Conservation (phyloP, 2,113 vertebrate genomes). For the Ariopsis seemanni region DNA sequence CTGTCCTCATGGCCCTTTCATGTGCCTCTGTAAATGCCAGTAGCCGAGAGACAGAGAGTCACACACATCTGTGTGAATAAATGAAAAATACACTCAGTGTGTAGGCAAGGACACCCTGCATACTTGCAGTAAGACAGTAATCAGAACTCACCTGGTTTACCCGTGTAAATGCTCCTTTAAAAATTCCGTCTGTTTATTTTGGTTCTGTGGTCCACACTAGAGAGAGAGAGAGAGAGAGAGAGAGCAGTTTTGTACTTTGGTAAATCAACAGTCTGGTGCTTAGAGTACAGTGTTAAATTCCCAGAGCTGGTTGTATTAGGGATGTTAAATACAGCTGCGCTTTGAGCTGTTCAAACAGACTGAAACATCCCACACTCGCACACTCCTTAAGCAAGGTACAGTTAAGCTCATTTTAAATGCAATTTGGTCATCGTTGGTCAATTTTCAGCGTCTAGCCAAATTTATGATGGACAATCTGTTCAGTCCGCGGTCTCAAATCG, state of each 20-base stretch:
- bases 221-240: no score
- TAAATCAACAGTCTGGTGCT: constrained; percentile 8
- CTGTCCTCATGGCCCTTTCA: constrained; percentile 44
- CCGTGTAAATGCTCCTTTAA: background rate
- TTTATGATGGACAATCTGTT: background rate
- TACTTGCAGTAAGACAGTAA: background rate
- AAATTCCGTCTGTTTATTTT: background rate
- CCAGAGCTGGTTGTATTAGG: constrained; percentile 53
- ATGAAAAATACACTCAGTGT: background rate
- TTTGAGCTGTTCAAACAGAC: constrained; percentile 51
- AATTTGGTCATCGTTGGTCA: background rate
- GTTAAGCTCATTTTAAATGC: background rate
- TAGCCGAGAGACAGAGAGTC: constrained; percentile 23
- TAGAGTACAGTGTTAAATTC: constrained; percentile 44
- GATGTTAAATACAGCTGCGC: constrained; percentile 60
- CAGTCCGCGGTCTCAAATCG: background rate
- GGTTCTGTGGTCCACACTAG: background rate
- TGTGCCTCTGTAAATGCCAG: constrained; percentile 54
- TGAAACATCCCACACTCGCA: constrained; percentile 32
- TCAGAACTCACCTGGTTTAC: background rate
- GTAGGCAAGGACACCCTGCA: constrained; percentile 28
- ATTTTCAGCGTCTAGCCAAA: background rate
- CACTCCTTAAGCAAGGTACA: background rate
- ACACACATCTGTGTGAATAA: constrained; percentile 20
- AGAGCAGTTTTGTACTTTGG: background rate